Percentiles rank a stretch among this genome's conserved stretches.
These are phyloP conservation scores for Vollenhovia emeryi DNA, from an alignment of 1,140 invertebrate genomes.

Conservation along the genomic window DNA sequence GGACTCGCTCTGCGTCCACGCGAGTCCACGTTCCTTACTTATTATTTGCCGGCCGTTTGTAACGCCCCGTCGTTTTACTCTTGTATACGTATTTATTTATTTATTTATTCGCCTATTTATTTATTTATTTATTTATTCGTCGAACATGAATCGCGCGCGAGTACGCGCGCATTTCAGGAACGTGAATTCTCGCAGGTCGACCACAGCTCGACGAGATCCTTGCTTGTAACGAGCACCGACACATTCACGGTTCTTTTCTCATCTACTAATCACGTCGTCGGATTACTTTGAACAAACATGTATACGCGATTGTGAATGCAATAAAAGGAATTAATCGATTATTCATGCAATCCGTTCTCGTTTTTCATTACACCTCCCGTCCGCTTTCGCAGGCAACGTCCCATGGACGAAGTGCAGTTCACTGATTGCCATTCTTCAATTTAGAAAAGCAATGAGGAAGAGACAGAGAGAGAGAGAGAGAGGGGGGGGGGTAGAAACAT, in stretches of 20 bases:
- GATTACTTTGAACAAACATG: conserved; percentile 36
- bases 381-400: neutral
- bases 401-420: neutral
- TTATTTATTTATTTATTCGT: conserved; percentile 47
- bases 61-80: conserved; percentile 15
- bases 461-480: too few species aligned
- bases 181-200: neutral
- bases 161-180: neutral
- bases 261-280: conserved; percentile 13
- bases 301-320: conserved; percentile 30
- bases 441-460: neutral
- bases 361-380: neutral
- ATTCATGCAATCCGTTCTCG: conserved; percentile 11
- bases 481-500: too few species aligned
- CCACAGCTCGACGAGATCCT: neutral
- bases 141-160: neutral
- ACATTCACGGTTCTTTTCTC: neutral
- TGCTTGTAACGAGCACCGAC: neutral
- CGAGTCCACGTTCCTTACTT: conserved; percentile 36
- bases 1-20: neutral
- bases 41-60: neutral
- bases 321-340: conserved; percentile 41
- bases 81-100: conserved; percentile 31
- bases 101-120: conserved; percentile 25
- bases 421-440: neutral